These are phyloP conservation scores for human (Homo sapiens) DNA, from an alignment of 2,113 vertebrate genomes.

Conservation along the genomic window DNA sequence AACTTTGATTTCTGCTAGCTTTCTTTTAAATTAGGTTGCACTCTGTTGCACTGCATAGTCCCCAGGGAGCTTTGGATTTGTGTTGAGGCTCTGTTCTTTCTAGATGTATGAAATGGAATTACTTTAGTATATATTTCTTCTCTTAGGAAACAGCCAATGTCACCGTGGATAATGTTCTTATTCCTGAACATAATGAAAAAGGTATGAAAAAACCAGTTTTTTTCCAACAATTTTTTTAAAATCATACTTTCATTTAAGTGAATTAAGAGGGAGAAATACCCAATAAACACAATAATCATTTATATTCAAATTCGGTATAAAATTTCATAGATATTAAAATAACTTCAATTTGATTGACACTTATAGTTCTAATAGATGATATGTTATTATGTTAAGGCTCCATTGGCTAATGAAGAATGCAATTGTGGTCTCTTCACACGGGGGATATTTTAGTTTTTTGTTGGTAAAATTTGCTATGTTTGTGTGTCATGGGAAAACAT, in stretches of 20 bases:
- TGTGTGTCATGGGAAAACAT: constrained; percentile 42
- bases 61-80: constrained; percentile 37
- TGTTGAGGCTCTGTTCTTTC: constrained; percentile 7
- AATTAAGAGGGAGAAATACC: constrained; percentile 55
- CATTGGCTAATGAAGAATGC: constrained; percentile 59
- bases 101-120: constrained; percentile 39
- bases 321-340: constrained; percentile 67
- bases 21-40: constrained; percentile 22
- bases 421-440: constrained; percentile 54
- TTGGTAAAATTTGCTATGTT: constrained; percentile 61
- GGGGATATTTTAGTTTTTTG: constrained; percentile 30
- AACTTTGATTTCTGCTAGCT: background rate
- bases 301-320: constrained; percentile 66
- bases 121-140: constrained; percentile 22
- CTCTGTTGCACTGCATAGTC: background rate
- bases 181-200: constrained; percentile 62
- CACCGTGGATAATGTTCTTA: background rate
- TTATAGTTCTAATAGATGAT: constrained; percentile 60
- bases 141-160: constrained; percentile 59
- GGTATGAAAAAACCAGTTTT: constrained; percentile 56
- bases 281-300: constrained; percentile 34
- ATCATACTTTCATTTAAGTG: constrained; percentile 41
- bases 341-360: constrained; percentile 67
- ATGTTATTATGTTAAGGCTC: constrained; percentile 69
- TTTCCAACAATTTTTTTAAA: background rate